Conservation (phyloP, 2,888 invertebrate species). For the Bembecia ichneumoniformis region DNA sequence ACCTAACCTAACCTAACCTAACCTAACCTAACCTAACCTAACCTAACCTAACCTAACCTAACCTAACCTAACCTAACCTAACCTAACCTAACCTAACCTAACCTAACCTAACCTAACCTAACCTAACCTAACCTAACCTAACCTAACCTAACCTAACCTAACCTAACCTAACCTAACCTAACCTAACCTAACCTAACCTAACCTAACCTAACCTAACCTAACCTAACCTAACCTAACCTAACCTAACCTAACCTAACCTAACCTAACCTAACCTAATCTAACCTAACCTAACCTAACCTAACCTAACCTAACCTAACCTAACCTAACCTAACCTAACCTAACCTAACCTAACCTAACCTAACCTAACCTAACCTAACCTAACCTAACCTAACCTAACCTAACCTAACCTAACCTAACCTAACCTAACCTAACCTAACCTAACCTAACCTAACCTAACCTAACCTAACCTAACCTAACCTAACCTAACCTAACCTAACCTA, state of each 20-base stretch:
- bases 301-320: constrained; percentile 1
- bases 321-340: constrained; percentile 1
- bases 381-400: constrained; percentile 1
- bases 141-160: background rate
- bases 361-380: background rate
- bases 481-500: background rate
- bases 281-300: constrained; percentile 1
- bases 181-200: constrained; percentile 1
- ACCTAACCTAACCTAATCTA: constrained; percentile 1
- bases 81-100: constrained; percentile 5
- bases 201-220: constrained; percentile 1
- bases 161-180: constrained; percentile 1
- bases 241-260: constrained; percentile 1
- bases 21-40: constrained; percentile 3
- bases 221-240: background rate
- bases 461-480: constrained; percentile 1
- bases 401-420: constrained; percentile 1
- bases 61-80: constrained; percentile 5
- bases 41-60: constrained; percentile 4
- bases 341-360: constrained; percentile 1
- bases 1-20: constrained; percentile 3
- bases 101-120: constrained; percentile 4
- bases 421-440: constrained; percentile 1
- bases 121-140: constrained; percentile 1
- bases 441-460: constrained; percentile 1